These are phyloP conservation scores for Amblyraja radiata DNA, from an alignment of 2,797 vertebrate species.

Conservation along the genomic window DNA sequence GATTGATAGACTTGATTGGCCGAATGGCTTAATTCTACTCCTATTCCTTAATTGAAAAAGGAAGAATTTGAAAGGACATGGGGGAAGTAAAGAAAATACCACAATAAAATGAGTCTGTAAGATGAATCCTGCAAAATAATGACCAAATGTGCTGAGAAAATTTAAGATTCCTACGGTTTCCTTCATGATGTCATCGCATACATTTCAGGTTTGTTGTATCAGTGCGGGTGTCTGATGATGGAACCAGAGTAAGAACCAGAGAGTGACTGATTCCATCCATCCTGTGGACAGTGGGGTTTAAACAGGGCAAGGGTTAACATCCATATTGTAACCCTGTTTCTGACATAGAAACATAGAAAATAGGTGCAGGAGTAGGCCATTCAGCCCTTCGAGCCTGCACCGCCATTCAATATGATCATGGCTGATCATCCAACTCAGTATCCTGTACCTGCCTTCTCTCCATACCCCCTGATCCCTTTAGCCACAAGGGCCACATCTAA, in stretches of 20 bases:
- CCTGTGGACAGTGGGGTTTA: not conserved
- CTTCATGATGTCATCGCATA: too few species aligned
- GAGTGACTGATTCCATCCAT: not conserved
- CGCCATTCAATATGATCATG: too few species aligned
- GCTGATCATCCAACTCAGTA: too few species aligned
- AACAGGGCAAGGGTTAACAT: not conserved
- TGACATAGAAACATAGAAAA: not conserved
- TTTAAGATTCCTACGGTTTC: not conserved
- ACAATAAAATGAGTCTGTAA: not conserved
- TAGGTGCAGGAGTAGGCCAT: too few species aligned
- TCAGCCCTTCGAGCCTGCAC: too few species aligned
- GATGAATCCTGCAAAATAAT: not conserved
- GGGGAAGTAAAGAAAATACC: not conserved
- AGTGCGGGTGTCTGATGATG: not conserved
- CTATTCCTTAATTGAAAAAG: not conserved
- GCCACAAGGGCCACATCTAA: too few species aligned
- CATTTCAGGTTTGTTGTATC: not conserved
- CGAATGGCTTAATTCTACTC: too few species aligned
- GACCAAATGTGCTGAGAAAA: not conserved
- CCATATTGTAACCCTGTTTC: not conserved
- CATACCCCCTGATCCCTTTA: too few species aligned
- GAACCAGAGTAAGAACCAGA: not conserved
- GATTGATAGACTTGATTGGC: too few species aligned
- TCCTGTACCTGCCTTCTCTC: too few species aligned
- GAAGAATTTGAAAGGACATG: not conserved